A percentile compares a stretch with the other conserved stretches of the same genome.
phyloP scores from a whole-genome alignment of 2,113 vertebrate species.

The Chitala chitala region DNA sequence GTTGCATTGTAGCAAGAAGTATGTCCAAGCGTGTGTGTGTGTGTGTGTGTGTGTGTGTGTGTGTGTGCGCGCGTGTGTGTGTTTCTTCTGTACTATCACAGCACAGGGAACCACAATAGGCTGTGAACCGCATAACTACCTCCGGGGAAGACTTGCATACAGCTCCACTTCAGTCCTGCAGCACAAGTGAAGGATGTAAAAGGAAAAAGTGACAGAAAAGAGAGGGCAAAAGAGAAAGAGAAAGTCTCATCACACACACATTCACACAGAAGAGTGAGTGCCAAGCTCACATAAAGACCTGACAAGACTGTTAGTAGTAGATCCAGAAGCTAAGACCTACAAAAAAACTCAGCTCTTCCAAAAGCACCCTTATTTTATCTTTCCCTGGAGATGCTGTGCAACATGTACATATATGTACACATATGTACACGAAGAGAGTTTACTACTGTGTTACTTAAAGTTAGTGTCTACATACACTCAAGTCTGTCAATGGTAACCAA shows the following conservation, averaged over 20 bases:
- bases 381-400: too few relatives aligned
- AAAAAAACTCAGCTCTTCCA: not conserved
- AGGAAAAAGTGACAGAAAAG: conserved; percentile 10
- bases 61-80: not conserved
- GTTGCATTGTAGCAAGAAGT: too few relatives aligned
- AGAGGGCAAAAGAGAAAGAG: conserved; percentile 9
- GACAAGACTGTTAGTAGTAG: conserved; percentile 20
- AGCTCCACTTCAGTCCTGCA: conserved; percentile 77
- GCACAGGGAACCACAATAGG: too few relatives aligned
- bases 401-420: too few relatives aligned
- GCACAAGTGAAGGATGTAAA: conserved; percentile 43
- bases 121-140: conserved; percentile 58
- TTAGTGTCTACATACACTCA: too few relatives aligned
- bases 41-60: not conserved
- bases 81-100: too few relatives aligned
- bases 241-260: conserved; percentile 21
- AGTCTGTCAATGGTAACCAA: too few relatives aligned
- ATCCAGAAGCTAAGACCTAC: too few relatives aligned
- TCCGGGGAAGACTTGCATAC: conserved; percentile 76
- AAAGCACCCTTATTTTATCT: not conserved
- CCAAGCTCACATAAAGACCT: conserved; percentile 6
- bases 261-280: conserved; percentile 21
- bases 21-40: too few relatives aligned
- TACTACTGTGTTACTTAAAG: too few relatives aligned
- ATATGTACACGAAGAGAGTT: too few relatives aligned